These are phyloP conservation scores for Alexandromys fortis DNA, from an alignment of 2,113 vertebrate species.

Conservation along the genomic window DNA sequence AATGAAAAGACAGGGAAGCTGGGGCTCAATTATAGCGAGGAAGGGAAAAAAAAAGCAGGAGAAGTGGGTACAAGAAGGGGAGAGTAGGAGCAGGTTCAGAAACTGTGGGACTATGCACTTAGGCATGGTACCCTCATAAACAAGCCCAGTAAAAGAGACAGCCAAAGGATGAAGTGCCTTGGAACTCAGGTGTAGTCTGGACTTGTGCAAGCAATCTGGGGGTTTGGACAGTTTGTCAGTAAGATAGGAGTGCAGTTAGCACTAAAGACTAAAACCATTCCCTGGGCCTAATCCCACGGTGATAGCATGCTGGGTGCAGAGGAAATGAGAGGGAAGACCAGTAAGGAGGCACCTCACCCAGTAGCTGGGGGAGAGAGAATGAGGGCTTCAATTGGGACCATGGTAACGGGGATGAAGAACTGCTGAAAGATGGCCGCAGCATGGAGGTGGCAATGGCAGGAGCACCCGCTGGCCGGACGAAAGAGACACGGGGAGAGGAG, in stretches of 20 bases:
- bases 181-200: neutral
- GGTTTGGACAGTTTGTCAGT: conserved; percentile 28
- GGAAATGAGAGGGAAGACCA: conserved; percentile 14
- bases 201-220: conserved; percentile 27
- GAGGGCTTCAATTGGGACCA: conserved; percentile 30
- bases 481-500: neutral
- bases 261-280: conserved; percentile 41
- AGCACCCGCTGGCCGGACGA: neutral
- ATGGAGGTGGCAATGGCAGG: neutral
- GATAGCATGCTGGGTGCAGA: neutral
- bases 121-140: neutral
- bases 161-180: neutral
- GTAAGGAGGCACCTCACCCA: conserved; percentile 23
- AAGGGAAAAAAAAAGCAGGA: neutral
- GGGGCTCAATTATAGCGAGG: neutral
- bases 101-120: neutral
- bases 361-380: conserved; percentile 51
- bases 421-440: neutral
- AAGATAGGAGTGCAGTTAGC: neutral
- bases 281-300: neutral
- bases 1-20: neutral
- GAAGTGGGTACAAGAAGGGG: neutral
- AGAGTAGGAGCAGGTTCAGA: neutral
- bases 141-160: conserved; percentile 20
- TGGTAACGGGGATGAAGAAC: neutral